phyloP scores from a whole-genome alignment of 1,140 invertebrate genomes.

The Tetramorium parvispinum region DNA sequence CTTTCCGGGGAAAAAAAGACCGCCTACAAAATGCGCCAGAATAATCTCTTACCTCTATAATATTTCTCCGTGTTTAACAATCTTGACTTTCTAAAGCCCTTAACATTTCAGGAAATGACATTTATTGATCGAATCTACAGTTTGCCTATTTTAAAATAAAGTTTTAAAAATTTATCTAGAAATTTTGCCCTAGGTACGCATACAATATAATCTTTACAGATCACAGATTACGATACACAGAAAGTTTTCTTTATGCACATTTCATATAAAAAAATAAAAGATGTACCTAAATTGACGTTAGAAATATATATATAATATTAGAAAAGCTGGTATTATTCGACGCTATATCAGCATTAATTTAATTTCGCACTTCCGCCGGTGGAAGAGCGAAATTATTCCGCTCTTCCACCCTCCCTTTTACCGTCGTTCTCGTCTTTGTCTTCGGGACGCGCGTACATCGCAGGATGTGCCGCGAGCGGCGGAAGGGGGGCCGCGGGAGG shows the following conservation, averaged over 20 bases:
- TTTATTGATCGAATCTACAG: background rate
- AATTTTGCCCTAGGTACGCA: background rate
- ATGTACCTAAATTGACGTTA: background rate
- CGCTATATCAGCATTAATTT: constrained; percentile 43
- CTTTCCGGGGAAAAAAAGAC: background rate
- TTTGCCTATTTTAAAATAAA: background rate
- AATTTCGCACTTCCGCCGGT: constrained; percentile 5
- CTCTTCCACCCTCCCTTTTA: constrained; percentile 9
- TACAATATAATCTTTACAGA: too few species aligned
- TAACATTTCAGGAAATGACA: background rate
- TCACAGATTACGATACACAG: background rate
- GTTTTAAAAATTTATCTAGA: background rate
- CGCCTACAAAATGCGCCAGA: background rate
- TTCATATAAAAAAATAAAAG: background rate
- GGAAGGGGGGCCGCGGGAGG: constrained; percentile 27
- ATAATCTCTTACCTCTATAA: background rate
- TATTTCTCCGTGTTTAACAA: background rate
- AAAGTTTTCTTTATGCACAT: too few species aligned
- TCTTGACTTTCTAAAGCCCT: background rate
- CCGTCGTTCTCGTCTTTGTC: constrained; percentile 28
- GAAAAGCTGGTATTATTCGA: background rate
- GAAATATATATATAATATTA: background rate
- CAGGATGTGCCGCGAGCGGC: background rate
- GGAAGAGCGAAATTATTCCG: constrained; percentile 22
- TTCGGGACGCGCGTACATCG: constrained; percentile 17